Evolutionary conservation across 2,888 invertebrate species (phyloP).

Genomic region (Nezara viridula): DNA sequence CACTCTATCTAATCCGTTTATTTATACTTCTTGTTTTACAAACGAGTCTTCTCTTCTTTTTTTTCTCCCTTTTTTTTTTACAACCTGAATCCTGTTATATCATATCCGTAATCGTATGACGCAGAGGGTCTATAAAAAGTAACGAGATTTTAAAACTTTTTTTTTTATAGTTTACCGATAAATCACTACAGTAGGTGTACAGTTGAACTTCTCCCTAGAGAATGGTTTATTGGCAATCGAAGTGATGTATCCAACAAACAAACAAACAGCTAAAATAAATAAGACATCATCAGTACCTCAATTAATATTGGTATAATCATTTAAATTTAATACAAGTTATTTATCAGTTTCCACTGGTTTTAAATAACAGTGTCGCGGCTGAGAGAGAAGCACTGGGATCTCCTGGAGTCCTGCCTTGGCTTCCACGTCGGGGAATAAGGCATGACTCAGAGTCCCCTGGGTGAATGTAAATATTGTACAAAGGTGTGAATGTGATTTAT

Average conservation of each 20-base stretch:
- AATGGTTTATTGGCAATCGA: background rate
- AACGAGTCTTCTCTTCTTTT: background rate
- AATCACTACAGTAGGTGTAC: background rate
- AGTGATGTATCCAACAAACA: background rate
- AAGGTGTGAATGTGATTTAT: no score
- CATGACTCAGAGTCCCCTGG: no score
- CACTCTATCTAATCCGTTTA: background rate
- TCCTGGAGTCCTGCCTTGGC: no score
- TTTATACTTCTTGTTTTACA: conserved; percentile 18
- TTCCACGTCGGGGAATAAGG: no score
- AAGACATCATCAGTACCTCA: no score
- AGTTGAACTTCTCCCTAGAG: background rate
- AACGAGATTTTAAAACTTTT: background rate
- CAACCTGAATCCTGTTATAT: background rate
- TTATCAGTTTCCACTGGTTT: no score
- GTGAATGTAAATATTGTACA: no score
- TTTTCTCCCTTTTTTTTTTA: background rate
- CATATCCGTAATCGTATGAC: background rate
- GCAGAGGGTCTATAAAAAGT: background rate
- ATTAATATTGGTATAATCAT: no score
- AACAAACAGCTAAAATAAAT: background rate
- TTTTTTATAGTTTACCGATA: background rate
- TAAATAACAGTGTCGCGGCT: no score
- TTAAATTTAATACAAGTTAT: no score
- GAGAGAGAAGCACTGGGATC: no score